Base-by-base conservation (phyloP, 2,797 vertebrate species). In the Pyrocephalus nanus region DNA sequence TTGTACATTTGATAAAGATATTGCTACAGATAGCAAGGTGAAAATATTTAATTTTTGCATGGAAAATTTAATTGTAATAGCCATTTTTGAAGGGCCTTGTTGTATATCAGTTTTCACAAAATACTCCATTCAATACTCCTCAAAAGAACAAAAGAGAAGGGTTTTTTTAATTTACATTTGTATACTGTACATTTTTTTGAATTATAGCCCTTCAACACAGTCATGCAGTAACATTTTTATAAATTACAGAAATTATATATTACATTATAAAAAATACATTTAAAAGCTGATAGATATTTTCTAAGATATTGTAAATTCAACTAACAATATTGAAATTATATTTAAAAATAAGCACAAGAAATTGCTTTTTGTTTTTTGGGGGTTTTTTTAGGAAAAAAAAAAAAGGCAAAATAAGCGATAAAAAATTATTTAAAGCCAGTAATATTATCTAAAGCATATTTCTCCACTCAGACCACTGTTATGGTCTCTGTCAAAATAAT, bases 41-140 rank as follows among this genome's bases (percentile, higher is more conserved):
- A 84, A 86, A 95, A 86, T 58, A 86, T 45, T 27, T 66, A 40
- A 53, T 60, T 86, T 96, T 96, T 91, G 47, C 29, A 75, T 22
- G 20, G 76, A 88, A 90, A 73, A 66, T 51, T 51, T 84, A 58
- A 85, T 78, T 73, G 40, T 15, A 62, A 50, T 47, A 61, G n/a
- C 27, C 5, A 4, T 38, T 29, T 88, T 82, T 92, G 40, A 45
- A 16, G 79, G 65, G 62, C 25, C 70, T 86, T 60, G 20, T 60
- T 64, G 25, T 71, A 29, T 84, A 92, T 30, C 9, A 45, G n/a
- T 79, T 86, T 91, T 81, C 26, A 81, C 12, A 90, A 88, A 92
- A 93, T 29, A 64, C 2, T 48, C 22, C 34, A 70, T 76, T 81
- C 17, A 47, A 14, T 32, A 47, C 2, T 53, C 18, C 30, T 81